Conservation (phyloP, 2,888 invertebrate species). For the Pseudeuparius sepicola region DNA sequence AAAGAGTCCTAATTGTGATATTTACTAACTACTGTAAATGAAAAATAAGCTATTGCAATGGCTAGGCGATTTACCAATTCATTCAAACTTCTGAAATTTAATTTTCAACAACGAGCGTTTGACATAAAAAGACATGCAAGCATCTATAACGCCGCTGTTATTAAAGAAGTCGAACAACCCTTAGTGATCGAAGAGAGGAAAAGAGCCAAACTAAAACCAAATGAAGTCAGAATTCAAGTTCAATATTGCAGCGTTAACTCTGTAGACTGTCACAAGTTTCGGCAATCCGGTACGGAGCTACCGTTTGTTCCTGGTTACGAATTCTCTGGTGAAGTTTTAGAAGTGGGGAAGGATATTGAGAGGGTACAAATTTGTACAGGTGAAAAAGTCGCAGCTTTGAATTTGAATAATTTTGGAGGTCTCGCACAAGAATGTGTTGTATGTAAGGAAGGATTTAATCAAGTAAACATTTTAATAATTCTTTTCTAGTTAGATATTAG, state of each 20-base stretch:
- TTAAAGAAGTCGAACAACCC: conserved; percentile 32
- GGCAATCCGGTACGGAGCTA: conserved; percentile 40
- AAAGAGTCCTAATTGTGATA: no score
- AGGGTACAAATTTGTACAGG: conserved; percentile 41
- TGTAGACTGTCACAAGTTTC: conserved; percentile 47
- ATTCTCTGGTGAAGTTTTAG: conserved; percentile 49
- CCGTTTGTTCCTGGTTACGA: conserved; percentile 59
- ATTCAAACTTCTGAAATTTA: no score
- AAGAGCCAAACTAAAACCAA: conserved; percentile 38
- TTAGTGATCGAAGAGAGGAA: conserved; percentile 42
- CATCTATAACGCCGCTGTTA: conserved; percentile 39
- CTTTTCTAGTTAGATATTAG: conserved; percentile 34
- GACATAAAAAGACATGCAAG: no score
- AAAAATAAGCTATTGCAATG: no score
- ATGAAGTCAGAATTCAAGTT: conserved; percentile 52
- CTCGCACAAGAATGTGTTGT: conserved; percentile 52
- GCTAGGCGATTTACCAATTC: no score
- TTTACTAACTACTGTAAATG: no score
- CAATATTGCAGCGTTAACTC: conserved; percentile 56
- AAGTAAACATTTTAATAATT: no score
- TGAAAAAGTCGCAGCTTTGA: conserved; percentile 50
- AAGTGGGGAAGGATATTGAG: conserved; percentile 43
- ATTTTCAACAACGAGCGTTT: no score
- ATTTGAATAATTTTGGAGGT: conserved; percentile 45
- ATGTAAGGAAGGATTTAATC: no score